phyloP scores from a whole-genome alignment of 2,113 vertebrate genomes.

The Mus spicilegus region DNA sequence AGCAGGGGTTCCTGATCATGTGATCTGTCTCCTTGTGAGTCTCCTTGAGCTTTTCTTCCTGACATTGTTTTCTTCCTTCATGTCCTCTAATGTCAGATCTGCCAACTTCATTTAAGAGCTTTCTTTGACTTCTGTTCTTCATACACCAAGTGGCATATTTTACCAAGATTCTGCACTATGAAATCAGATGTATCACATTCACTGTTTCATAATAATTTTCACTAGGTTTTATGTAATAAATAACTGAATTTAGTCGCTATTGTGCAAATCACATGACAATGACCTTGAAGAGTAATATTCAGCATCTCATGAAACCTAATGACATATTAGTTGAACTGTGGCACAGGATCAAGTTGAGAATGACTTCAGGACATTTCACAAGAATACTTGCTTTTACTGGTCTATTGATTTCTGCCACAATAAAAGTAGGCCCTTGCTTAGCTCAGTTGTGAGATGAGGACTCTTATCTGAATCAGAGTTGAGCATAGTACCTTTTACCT shows the following conservation, averaged over 20 bases:
- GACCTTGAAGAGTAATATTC: background rate
- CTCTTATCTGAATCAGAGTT: background rate
- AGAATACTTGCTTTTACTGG: background rate
- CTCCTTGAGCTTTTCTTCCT: background rate
- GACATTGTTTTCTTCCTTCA: background rate
- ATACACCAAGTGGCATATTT: background rate
- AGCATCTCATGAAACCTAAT: background rate
- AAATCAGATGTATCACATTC: background rate
- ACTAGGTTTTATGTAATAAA: background rate
- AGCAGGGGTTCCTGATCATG: fast-evolving
- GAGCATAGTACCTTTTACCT: background rate
- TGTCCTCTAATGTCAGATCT: background rate
- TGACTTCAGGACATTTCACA: background rate
- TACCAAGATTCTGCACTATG: background rate
- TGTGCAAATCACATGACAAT: background rate
- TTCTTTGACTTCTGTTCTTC: background rate
- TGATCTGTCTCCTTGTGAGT: background rate
- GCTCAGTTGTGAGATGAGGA: background rate
- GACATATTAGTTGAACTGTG: background rate
- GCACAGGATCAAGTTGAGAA: background rate
- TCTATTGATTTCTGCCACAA: background rate
- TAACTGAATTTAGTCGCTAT: background rate
- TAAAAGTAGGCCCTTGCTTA: background rate
- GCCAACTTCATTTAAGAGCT: background rate
- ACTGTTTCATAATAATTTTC: background rate